Base-by-base conservation (phyloP, 1,140 invertebrate species). In the Drosophila bipectinata region DNA sequence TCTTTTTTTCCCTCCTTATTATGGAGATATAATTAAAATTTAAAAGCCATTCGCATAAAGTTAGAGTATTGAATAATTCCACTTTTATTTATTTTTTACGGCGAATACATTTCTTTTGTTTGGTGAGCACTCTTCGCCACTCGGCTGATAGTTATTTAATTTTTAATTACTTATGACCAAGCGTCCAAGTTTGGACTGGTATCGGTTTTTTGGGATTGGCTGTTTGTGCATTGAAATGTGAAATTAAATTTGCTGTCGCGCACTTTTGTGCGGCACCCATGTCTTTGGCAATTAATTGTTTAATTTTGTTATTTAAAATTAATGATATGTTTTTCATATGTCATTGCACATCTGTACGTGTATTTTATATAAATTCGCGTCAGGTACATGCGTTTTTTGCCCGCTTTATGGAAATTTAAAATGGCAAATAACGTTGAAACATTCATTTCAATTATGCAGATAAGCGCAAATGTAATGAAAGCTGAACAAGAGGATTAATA, bases 261-360 rank as follows among this genome's bases (percentile, higher is more conserved):
- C 24, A 48, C 54, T 57, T 75, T 66, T 63, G 61, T 69, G 48
- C 24, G 51, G 59, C 41, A 44, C 48, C 55, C 68, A 53, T 67
- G 81, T 84, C 81, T 80, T 84, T 84, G 68, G 82, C 81, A 78
- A 82, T 87, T 87, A 87, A 87, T 87, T 88, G 84, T 83, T 88
- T 87, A 87, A 87, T 87, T 87, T 88, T 56, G 79, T 87, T 88
- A 87, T 88, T 87, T 88, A 67, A 88, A 88, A 88, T 87, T 88
- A 87, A 87, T 87, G 75, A 87, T 88, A 74, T 87, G 83, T 87
- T 87, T 88, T 87, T 87, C 76, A 83, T 88, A 79, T 87, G 83
- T 87, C 83, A 88, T 59, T 87, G 79, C 67, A 64, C 83, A 88
- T 83, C 85, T 74, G 57, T 12, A 51, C 51, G 41, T 34, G 48